Evolutionary conservation across 2,113 vertebrate genomes (phyloP).

Genomic region (Psittacula cyanocephala): DNA sequence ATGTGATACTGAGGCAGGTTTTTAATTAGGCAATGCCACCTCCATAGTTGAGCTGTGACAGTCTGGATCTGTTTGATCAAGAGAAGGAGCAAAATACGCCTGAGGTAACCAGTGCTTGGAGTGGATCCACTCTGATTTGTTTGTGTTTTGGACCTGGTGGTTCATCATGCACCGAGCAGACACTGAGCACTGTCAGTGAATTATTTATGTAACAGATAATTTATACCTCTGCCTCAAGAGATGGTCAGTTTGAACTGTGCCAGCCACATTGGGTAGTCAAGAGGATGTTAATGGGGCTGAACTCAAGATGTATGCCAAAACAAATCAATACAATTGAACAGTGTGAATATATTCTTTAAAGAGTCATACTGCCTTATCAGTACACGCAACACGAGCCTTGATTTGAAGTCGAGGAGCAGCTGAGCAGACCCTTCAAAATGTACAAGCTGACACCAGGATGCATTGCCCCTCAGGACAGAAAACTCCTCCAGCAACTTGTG

Average conservation of each 20-base stretch:
- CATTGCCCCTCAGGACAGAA: not conserved
- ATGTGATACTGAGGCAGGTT: not conserved
- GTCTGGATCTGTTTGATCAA: not conserved
- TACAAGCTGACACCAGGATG: not conserved
- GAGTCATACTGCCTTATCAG: not conserved
- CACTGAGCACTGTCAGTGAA: not conserved
- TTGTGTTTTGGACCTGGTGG: not conserved
- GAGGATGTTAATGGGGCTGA: not conserved
- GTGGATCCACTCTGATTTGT: not conserved
- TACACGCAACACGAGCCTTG: not conserved
- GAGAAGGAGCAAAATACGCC: not conserved
- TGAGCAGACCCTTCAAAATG: not conserved
- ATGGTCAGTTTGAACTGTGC: not conserved
- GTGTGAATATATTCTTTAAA: not conserved
- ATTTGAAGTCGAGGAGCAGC: not conserved
- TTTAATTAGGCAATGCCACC: not conserved
- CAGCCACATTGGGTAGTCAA: not conserved
- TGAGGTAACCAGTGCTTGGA: not conserved
- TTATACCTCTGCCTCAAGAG: not conserved
- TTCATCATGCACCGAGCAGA: not conserved
- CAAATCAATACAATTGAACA: not conserved
- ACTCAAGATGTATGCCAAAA: accelerated
- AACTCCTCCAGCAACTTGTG: not conserved
- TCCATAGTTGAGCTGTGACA: not conserved
- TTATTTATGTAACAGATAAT: not conserved